These are phyloP conservation scores for Microctenopoma stevenorrisi DNA, from an alignment of 2,797 vertebrate species.

Conservation along the genomic window DNA sequence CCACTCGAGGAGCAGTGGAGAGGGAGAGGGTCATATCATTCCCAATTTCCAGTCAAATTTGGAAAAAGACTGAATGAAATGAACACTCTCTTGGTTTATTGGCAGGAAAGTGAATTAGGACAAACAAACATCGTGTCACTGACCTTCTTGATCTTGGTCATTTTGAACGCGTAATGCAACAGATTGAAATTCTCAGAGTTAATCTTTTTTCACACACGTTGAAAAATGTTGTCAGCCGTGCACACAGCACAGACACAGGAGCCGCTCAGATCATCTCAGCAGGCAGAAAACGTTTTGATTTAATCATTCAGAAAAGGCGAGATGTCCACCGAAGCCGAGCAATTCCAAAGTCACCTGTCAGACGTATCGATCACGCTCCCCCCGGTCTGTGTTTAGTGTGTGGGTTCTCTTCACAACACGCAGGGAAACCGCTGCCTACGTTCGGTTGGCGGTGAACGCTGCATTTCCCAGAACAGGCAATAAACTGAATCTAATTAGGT, in stretches of 20 bases:
- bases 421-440: neutral
- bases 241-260: conserved; percentile 2
- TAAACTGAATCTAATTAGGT: conserved; percentile 2
- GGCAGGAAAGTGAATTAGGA: neutral
- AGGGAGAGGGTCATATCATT: neutral
- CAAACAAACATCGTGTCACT: too few species aligned
- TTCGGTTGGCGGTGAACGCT: too few species aligned
- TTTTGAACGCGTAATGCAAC: neutral
- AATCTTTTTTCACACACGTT: conserved; percentile 3
- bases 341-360: conserved; percentile 11
- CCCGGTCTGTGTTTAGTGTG: neutral
- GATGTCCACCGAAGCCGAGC: neutral
- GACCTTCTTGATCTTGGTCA: neutral
- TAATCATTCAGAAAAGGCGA: conserved; percentile 17
- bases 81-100: neutral
- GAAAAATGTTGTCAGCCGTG: neutral
- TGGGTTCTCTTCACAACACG: neutral
- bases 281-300: conserved; percentile 9
- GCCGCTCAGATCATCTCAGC: conserved; percentile 21
- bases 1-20: neutral
- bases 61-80: neutral
- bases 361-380: conserved; percentile 24
- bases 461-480: neutral
- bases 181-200: neutral
- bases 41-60: too few species aligned